A percentile compares a stretch with the other conserved stretches of the same genome.
Evolutionary conservation across 2,888 invertebrate genomes (phyloP).

Genomic region (Diarsia rubi): DNA sequence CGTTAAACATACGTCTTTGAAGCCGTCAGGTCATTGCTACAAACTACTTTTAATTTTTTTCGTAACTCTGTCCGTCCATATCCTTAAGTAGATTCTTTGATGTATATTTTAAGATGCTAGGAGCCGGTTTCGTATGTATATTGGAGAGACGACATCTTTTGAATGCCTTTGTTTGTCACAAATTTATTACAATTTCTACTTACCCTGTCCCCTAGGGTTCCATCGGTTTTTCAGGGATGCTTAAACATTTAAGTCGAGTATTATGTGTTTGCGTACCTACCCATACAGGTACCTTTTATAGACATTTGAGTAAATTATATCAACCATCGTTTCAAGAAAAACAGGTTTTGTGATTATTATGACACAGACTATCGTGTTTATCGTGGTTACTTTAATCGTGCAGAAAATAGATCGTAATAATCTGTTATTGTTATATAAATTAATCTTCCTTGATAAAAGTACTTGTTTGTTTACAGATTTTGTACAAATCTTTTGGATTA

Average conservation of each 20-base stretch:
- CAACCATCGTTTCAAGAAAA: slow-evolving; percentile 6
- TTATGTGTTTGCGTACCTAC: not conserved
- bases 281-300: not conserved
- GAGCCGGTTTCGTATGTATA: not conserved
- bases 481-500: not conserved
- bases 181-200: not conserved
- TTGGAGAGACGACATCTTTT: not conserved
- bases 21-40: not conserved
- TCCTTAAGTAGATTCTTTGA: not conserved
- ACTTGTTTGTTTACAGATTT: not conserved
- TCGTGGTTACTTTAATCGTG: too few species aligned
- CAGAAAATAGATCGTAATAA: not conserved
- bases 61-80: not conserved
- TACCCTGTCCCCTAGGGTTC: not conserved
- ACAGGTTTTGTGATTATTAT: slow-evolving; percentile 15
- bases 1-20: not conserved
- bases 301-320: not conserved
- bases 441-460: too few species aligned
- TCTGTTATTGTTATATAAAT: not conserved
- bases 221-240: not conserved
- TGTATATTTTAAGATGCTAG: not conserved
- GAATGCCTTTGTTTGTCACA: not conserved
- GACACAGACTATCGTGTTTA: slow-evolving; percentile 6
- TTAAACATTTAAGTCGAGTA: not conserved
- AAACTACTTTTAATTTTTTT: not conserved